Conservation (phyloP, 2,888 invertebrate species). For the Neoitamus cyanurus region DNA sequence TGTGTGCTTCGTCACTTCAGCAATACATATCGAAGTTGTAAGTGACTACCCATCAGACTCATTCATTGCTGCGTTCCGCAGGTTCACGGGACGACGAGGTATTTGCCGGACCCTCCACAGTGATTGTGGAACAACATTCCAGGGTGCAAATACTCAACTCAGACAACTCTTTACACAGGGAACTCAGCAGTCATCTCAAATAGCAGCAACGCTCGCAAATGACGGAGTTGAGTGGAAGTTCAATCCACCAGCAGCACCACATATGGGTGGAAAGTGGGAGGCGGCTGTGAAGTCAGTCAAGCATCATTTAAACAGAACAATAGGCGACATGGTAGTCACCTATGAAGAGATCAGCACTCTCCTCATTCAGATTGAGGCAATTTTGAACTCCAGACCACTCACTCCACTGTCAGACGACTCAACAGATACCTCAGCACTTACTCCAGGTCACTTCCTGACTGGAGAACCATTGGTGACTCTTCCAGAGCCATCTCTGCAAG, state of each 20-base stretch:
- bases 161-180: neutral
- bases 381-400: neutral
- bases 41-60: no score
- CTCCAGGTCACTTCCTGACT: neutral
- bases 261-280: neutral
- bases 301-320: neutral
- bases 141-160: neutral
- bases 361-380: neutral
- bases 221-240: neutral
- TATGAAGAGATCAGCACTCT: neutral
- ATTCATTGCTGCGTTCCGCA: no score
- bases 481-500: neutral
- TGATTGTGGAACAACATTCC: no score
- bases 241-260: neutral
- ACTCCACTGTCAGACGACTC: neutral
- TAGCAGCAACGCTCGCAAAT: neutral
- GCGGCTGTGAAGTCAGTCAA: neutral
- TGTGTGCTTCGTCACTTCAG: no score
- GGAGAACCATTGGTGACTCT: neutral
- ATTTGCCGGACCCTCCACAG: no score
- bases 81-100: no score
- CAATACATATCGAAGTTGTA: no score
- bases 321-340: neutral
- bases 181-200: fast-evolving
- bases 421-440: neutral